Base-by-base conservation (phyloP, 2,797 vertebrate genomes). In the Crax fasciolata region DNA sequence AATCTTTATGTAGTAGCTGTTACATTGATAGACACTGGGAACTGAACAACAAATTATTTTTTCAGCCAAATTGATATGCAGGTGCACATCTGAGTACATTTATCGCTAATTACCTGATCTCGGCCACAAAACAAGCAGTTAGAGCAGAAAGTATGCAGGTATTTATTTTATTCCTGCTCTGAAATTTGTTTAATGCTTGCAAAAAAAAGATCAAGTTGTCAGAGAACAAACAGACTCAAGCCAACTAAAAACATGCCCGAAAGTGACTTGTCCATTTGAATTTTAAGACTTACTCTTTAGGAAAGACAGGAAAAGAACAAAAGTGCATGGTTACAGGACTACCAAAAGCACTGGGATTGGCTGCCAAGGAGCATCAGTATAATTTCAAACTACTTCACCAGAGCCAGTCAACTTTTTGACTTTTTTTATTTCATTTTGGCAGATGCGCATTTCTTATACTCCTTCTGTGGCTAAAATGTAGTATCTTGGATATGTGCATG, bases 1-100 rank as follows among this genome's bases (percentile, higher is more conserved):
- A 43, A 43, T 92, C 71, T 74, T 44, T 67, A 57, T 66, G 44
- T 13, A 61, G 41, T 49, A 57, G 61, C 11, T 77, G 17, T 74
- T 75, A 65, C 66, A 44, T 14, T 76, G 62, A 78, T 1, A 84
- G 43, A 87, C 80, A 59, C 19, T 24, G n/a, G 65, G 32, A 93
- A 79, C 48, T 30, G 41, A 92, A 92, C 11, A 90, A 48, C 77
- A 81, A 83, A 71, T 80, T 59, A 43, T 54, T 93, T 94, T 48
- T 74, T 86, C 55, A 87, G 88, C 74, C 93, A 93, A 95, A 91
- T 79, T 91, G 80, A 86, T 52, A 78, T 76, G 55, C 80, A 89
- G 85, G 87, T 88, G 80, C 90, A 93, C 65, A 92, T 93, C 76
- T 87, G 79, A 94, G 75, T 84, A 94, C 67, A 61, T 91, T 92